phyloP scores from a whole-genome alignment of 2,113 vertebrate genomes.

The Lophochroa leadbeateri region DNA sequence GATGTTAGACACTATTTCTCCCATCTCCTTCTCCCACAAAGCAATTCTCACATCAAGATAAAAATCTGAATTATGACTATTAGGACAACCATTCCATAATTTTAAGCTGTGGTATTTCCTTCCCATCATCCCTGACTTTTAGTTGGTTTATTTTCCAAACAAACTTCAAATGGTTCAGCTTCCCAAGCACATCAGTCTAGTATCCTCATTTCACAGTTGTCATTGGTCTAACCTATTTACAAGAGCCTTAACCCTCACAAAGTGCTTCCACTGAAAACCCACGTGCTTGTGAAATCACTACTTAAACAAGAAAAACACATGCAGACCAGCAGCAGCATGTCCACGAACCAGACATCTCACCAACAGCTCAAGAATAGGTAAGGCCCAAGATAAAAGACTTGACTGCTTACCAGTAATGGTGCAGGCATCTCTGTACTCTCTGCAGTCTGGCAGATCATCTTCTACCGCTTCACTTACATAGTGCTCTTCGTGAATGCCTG shows the following conservation, averaged over 20 bases:
- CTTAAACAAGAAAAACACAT: not conserved
- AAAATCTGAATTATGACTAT: not conserved
- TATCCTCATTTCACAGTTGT: not conserved
- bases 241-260: not conserved
- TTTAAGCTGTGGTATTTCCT: not conserved
- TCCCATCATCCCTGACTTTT: not conserved
- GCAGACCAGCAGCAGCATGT: not conserved
- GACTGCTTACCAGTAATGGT: slow-evolving; percentile 91
- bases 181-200: not conserved
- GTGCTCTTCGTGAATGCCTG: slow-evolving; percentile 82
- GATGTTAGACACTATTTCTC: not conserved
- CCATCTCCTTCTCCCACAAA: not conserved
- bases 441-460: slow-evolving; percentile 72
- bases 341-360: not conserved
- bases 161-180: not conserved
- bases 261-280: not conserved
- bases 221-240: not conserved
- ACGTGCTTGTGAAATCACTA: not conserved
- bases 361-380: not conserved
- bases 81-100: not conserved
- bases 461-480: slow-evolving; percentile 85
- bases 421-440: slow-evolving; percentile 89
- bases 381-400: not conserved
- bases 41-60: not conserved
- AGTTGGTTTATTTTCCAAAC: not conserved